phyloP scores from a whole-genome alignment of 2,797 vertebrate genomes.

The Cuculus canorus region DNA sequence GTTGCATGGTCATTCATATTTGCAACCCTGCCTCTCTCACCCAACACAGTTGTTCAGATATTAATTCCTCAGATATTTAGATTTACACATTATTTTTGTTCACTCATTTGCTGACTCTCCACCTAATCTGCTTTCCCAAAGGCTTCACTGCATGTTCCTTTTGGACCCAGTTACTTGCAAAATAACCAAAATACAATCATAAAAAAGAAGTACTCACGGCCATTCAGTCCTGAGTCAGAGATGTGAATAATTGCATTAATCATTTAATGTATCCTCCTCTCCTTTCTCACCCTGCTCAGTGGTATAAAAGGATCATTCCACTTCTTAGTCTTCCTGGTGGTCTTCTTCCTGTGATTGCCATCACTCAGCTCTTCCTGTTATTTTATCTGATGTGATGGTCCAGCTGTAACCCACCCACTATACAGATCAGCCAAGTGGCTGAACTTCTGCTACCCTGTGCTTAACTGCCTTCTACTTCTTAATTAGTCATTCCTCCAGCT shows the following conservation, averaged over 20 bases:
- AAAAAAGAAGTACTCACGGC: not conserved
- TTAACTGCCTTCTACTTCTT: not conserved
- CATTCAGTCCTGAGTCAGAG: slow-evolving; percentile 26
- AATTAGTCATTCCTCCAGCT: not conserved
- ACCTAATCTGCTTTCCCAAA: not conserved
- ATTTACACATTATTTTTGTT: not conserved
- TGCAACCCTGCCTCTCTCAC: not conserved
- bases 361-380: slow-evolving; percentile 1
- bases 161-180: not conserved
- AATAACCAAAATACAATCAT: not conserved
- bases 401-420: not conserved
- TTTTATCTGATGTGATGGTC: not conserved
- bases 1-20: not conserved
- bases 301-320: not conserved
- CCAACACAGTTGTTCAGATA: not conserved
- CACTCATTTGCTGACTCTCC: not conserved
- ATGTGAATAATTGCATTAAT: not conserved
- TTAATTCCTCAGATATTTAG: not conserved
- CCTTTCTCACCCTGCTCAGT: not conserved
- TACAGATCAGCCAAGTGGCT: not conserved
- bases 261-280: not conserved
- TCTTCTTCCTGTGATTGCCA: not conserved
- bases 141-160: not conserved
- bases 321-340: not conserved
- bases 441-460: not conserved